Evolutionary conservation across 2,888 invertebrate genomes (phyloP).

Genomic region (Rhagophthalmus giganteus): DNA sequence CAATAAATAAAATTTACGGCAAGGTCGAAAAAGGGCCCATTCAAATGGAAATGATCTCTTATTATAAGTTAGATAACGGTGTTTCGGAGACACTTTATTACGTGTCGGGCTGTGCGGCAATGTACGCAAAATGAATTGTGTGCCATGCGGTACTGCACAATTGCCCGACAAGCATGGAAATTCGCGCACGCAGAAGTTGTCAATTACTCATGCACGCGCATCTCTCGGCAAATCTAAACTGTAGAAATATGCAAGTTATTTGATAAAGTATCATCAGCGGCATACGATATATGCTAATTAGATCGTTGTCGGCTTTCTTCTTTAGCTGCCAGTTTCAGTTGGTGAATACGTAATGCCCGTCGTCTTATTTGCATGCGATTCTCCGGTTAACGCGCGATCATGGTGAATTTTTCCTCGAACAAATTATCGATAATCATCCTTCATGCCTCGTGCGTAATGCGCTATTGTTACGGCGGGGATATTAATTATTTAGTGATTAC

Average conservation of each 20-base stretch:
- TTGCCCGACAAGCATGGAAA: constrained; percentile 16
- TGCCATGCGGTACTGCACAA: constrained; percentile 9
- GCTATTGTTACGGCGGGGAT: constrained; percentile 9
- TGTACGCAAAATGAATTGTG: too few relatives aligned
- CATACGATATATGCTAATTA: constrained; percentile 33
- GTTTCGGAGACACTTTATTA: too few relatives aligned
- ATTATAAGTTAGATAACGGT: too few relatives aligned
- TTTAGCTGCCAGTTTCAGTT: constrained; percentile 31
- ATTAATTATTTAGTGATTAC: constrained; percentile 14
- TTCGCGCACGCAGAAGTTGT: constrained; percentile 6
- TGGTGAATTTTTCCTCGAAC: constrained; percentile 11
- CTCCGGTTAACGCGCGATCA: constrained; percentile 11
- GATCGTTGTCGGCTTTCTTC: constrained; percentile 33
- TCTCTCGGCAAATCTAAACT: constrained; percentile 10
- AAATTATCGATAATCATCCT: constrained; percentile 20
- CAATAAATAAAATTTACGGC: too few relatives aligned
- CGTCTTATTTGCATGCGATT: constrained; percentile 34
- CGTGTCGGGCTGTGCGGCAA: too few relatives aligned
- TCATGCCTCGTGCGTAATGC: constrained; percentile 14
- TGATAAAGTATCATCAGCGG: constrained; percentile 17
- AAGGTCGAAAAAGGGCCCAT: too few relatives aligned
- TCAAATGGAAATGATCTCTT: too few relatives aligned
- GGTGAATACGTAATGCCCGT: constrained; percentile 31
- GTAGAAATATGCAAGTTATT: constrained; percentile 14
- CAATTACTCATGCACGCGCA: constrained; percentile 15